These are phyloP conservation scores for Parazoanthus swiftii DNA, from an alignment of 92 coral and sea anemone genomes.

Conservation along the genomic window DNA sequence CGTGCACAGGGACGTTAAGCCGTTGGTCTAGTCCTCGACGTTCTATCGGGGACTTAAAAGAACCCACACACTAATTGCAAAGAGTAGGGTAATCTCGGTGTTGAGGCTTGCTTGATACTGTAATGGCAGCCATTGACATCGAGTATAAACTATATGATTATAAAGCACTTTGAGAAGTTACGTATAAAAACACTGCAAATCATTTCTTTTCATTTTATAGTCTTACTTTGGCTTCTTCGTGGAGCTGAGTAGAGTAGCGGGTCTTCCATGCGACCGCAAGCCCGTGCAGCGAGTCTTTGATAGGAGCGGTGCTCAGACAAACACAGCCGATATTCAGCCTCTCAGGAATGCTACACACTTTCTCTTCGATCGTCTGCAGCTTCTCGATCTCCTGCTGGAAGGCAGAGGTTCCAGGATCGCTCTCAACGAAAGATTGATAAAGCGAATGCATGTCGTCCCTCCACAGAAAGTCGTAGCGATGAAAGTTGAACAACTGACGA, in stretches of 20 bases:
- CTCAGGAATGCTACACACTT: slow-evolving; percentile 78
- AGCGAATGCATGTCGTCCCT: slow-evolving; percentile 97
- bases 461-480: slow-evolving; percentile 97
- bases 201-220: too few relatives aligned
- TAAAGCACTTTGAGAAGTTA: too few relatives aligned
- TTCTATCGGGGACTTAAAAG: too few relatives aligned
- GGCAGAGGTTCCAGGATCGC: slow-evolving; percentile 84
- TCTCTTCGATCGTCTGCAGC: slow-evolving; percentile 82
- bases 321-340: slow-evolving; percentile 81
- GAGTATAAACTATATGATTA: too few relatives aligned
- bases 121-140: too few relatives aligned
- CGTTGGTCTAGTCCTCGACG: too few relatives aligned
- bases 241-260: slow-evolving; percentile 92
- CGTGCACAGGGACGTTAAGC: too few relatives aligned
- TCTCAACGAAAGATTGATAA: slow-evolving; percentile 90
- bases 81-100: too few relatives aligned
- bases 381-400: slow-evolving; percentile 87
- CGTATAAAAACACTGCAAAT: too few relatives aligned
- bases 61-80: too few relatives aligned
- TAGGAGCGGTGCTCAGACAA: slow-evolving; percentile 89
- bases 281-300: slow-evolving; percentile 97
- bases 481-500: slow-evolving; percentile 88
- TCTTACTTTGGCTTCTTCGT: slow-evolving; percentile 93
- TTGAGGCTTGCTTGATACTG: too few relatives aligned
- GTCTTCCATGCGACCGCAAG: slow-evolving; percentile 98